Conservation (phyloP, 2,888 invertebrate genomes). For the Tachystola acroxantha region DNA sequence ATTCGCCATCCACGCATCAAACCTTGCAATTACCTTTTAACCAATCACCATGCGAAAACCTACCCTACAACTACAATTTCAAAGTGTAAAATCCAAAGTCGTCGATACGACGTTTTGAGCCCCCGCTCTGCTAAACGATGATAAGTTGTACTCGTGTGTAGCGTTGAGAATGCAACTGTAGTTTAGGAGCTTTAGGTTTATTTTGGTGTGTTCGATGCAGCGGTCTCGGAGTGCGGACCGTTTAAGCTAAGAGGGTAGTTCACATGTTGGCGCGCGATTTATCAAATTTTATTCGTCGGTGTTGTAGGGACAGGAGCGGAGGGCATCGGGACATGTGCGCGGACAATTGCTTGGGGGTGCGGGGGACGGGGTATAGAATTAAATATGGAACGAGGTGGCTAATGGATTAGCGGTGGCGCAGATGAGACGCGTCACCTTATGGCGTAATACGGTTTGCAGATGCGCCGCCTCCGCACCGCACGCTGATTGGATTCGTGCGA, state of each 20-base stretch:
- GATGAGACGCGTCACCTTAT: slow-evolving; percentile 60
- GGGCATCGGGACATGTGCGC: slow-evolving; percentile 75
- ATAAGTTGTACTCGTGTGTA: slow-evolving; percentile 42
- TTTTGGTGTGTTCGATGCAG: slow-evolving; percentile 20
- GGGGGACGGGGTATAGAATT: slow-evolving; percentile 40
- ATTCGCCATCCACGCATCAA: slow-evolving; percentile 63
- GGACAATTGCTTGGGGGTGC: slow-evolving; percentile 58
- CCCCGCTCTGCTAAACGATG: slow-evolving; percentile 45
- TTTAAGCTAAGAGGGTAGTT: slow-evolving; percentile 76
- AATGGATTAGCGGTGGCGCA: slow-evolving; percentile 62
- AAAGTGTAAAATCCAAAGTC: background rate
- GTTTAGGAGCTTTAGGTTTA: slow-evolving; percentile 16
- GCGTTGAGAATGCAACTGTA: slow-evolving; percentile 23
- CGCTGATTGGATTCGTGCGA: slow-evolving; percentile 42
- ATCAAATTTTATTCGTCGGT: slow-evolving; percentile 73
- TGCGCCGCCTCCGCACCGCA: slow-evolving; percentile 35
- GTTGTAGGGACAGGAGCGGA: slow-evolving; percentile 43
- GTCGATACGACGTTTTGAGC: slow-evolving; percentile 21
- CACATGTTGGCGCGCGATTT: slow-evolving; percentile 75
- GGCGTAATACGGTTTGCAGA: slow-evolving; percentile 56
- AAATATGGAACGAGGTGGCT: slow-evolving; percentile 70
- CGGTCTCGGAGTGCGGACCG: slow-evolving; percentile 44
- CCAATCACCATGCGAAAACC: slow-evolving; percentile 19
- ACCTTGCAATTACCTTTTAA: slow-evolving; percentile 48
- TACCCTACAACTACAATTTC: slow-evolving; percentile 16